Conservation (phyloP, 1,140 invertebrate species). For the Bombus breviceps region DNA sequence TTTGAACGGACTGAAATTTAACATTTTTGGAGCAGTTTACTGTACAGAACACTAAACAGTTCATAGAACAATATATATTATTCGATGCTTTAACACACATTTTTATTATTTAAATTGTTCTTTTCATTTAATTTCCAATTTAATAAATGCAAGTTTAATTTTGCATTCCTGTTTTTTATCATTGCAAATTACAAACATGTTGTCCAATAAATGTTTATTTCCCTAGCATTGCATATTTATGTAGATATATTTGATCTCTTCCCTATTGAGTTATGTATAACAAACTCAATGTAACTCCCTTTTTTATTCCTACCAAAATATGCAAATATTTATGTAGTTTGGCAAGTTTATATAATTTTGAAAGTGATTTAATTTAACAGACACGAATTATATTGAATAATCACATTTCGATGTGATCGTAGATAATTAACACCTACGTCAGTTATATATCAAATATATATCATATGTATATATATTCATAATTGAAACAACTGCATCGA, state of each 20-base stretch:
- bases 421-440: conserved; percentile 27
- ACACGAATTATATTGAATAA: conserved; percentile 33
- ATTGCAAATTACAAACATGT: conserved; percentile 25
- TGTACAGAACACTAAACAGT: conserved; percentile 55
- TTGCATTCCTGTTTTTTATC: conserved; percentile 34
- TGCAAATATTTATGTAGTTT: conserved; percentile 40
- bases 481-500: conserved; percentile 41
- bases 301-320: neutral
- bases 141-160: conserved; percentile 58
- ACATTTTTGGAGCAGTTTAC: conserved; percentile 51
- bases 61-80: conserved; percentile 48
- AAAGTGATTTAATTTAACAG: conserved; percentile 39
- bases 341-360: conserved; percentile 41
- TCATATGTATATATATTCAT: conserved; percentile 18
- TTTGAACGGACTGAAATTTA: conserved; percentile 52
- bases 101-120: conserved; percentile 61
- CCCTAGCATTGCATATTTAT: conserved; percentile 25
- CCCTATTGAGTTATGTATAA: conserved; percentile 15
- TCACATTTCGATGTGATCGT: conserved; percentile 49
- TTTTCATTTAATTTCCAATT: conserved; percentile 43
- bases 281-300: conserved; percentile 6
- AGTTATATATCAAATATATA: conserved; percentile 34
- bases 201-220: conserved; percentile 37
- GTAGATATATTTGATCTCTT: conserved; percentile 33
- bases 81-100: conserved; percentile 70